Base-by-base conservation (phyloP, 2,888 invertebrate genomes). In the Anthophora plumipes region DNA sequence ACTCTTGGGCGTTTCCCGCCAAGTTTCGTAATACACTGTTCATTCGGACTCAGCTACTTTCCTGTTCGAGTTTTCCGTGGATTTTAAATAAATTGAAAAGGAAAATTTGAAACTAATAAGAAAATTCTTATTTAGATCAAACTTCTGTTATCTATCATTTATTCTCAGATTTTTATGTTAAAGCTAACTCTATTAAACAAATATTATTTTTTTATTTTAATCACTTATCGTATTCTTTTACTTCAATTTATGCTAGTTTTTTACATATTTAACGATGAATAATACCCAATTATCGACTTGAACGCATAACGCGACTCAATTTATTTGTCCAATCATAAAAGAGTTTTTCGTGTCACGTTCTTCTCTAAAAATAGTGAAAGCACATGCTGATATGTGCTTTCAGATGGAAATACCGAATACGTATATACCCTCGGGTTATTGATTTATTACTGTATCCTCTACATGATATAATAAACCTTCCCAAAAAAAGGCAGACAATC, bases 1-100 rank as follows among this genome's bases (percentile, higher is more conserved):
- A 52, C 25, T 63, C 61, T 55, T 43, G 73, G 55, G 77, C 74
- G 64, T 73, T 77, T 73, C 77, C 77, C 64, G 50, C 50, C 73
- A 43, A 64, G 73, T 64, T 72, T 72, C 72, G 54, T 64, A 76
- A 72, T 57, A 54, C 11, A 59, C 39, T 37, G 17, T 41, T 41
- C 9, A 8, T 22, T 2, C 12, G 9, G 12, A 14, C 31, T 68
- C 25, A 31, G 17, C n/a, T 60, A 46, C 20, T 17, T 52, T 46
- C 4, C 4, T 37, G 11, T 43, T 22, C 0, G n/a, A 2, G 22
- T n/a, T 52, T 46, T 31, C 11, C 17, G n/a, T 1, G 50, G 43
- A 22, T 22, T 17, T 9, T 3, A n/a, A n/a, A 50, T 50, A n/a
- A n/a, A n/a, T n/a, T 20, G 8, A n/a, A 50, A 9, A 8, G 2